Evolutionary conservation across 2,797 vertebrate species (phyloP), one percentile per base, ranked within the genome.

Genomic region (Halcyon leucocephala): DNA sequence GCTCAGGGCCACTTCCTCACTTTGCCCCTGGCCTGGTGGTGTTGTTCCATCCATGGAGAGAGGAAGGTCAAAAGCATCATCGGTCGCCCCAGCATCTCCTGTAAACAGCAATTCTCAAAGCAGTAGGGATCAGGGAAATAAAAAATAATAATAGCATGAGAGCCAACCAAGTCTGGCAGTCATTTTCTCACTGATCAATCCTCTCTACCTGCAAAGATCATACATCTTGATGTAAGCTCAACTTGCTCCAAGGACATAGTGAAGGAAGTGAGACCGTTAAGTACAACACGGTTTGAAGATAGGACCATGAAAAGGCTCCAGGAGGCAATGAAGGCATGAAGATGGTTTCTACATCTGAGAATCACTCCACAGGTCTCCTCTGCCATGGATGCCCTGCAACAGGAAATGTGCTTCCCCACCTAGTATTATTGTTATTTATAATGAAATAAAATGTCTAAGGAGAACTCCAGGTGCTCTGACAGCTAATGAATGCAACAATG

Each of bases 71-170:
- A 1, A 2, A 8, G 15, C 1, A 6, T 17, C 54, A 52, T 0
- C 0, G 0, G 12, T 4, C 2, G 24, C 22, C 6, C 16, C 41
- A 80, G 29, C 25, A 51, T 5, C 14, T 62, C 35, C 52, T 29
- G 8, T 7, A 17, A 64, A 49, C 5, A 66, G 22, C 17, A 10
- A 35, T 54, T 69, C 66, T 62, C 54, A 48, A 79, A 79, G 37
- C 15, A 31, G 16, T 1, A 48, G 29, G 5, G 11, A 72, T 5
- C 18, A 35, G 8, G 4, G 26, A 48, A 44, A 57, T 7, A 31
- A 70, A 77, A 82, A 52, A 28, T 6, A 64, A 64, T 7, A 64
- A 64, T 0, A 24, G 20, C 19, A 44, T 44, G 29, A 49, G 73
- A 73, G 19, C 31, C 28, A 76, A 85, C 5, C 5, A 62, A 48